These are phyloP conservation scores for Neogobius melanostomus DNA, from an alignment of 2,113 vertebrate species.

Conservation along the genomic window DNA sequence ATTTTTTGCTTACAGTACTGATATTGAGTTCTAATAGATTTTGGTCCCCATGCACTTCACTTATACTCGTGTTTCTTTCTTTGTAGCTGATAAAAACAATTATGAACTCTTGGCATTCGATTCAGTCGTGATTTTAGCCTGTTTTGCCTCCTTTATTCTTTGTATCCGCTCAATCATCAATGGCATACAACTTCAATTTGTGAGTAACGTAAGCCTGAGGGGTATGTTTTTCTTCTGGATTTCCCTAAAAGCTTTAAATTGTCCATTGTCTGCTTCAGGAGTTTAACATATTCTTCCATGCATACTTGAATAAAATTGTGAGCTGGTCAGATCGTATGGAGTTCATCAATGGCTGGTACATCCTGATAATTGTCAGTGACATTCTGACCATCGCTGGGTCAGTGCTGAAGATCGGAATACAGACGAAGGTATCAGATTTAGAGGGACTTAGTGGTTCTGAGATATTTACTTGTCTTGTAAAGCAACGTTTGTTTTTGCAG, in stretches of 20 bases:
- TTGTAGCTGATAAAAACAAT: slow-evolving; percentile 84
- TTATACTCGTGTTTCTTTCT: slow-evolving; percentile 1
- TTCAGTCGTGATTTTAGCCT: slow-evolving; percentile 84
- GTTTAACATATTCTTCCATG: slow-evolving; percentile 82
- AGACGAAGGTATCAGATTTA: slow-evolving; percentile 81
- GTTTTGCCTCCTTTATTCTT: slow-evolving; percentile 85
- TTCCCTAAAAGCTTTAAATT: not conserved
- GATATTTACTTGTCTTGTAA: no score
- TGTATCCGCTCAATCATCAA: slow-evolving; percentile 84
- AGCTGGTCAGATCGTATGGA: slow-evolving; percentile 86
- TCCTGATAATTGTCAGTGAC: slow-evolving; percentile 89
- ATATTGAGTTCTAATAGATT: no score
- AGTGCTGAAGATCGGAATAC: slow-evolving; percentile 92
- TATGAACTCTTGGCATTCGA: slow-evolving; percentile 87
- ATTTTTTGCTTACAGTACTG: no score
- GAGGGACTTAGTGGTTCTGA: not conserved
- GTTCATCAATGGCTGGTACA: slow-evolving; percentile 96
- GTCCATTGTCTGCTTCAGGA: slow-evolving; percentile 76
- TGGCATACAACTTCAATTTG: slow-evolving; percentile 86
- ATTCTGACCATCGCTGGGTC: slow-evolving; percentile 86
- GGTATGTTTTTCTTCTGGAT: not conserved
- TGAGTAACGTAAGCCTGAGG: slow-evolving; percentile 62
- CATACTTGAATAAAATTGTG: slow-evolving; percentile 81
- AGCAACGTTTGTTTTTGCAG: slow-evolving; percentile 58
- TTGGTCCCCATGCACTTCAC: not conserved